Base-by-base conservation (phyloP, 2,888 invertebrate species). In the Philopedon plagiatum region DNA sequence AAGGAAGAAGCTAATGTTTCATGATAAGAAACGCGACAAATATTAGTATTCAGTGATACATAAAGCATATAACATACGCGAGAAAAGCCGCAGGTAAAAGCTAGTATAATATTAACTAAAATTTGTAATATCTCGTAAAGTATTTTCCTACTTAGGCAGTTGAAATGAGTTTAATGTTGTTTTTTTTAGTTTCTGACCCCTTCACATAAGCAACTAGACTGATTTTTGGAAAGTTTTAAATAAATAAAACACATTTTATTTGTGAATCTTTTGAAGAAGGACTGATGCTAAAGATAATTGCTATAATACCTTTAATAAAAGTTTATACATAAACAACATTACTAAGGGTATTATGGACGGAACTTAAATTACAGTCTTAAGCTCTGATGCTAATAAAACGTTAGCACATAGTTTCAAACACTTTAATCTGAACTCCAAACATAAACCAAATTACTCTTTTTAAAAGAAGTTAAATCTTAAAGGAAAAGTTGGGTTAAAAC, bases 371-470 rank as follows among this genome's bases (percentile, higher is more conserved):
- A 44, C 2, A 46, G 21, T 21, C 46, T 46, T 21, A 21, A 19
- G 46, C 46, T 46, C 21, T 46, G 21, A 46, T 46, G 46, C 46
- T 46, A 46, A 46, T 46, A 21, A 21, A 46, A 46, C 8, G 21
- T 46, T 19, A 46, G 46, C 46, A 21, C 46, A 21, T 46, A 46
- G 46, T 46, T 46, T 46, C 21, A 46, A 46, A 46, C 21, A 46
- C 46, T 46, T 41, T 41, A 41, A 46, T 21, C 21, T 46, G 1
- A 46, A 21, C 21, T 21, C 11, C 11, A 21, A 21, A 46, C 46
- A 46, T 46, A 21, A 46, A 46, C 19, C 21, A 19, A 46, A 46
- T 46, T 46, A 46, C 19, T 46, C 21, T 11, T 46, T 44, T 19
- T 44, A 19, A 44, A 18, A 46, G 11, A 46, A 21, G 21, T 19